Base-by-base conservation (phyloP, 2,113 vertebrate species). In the Grammomys dolichurus region DNA sequence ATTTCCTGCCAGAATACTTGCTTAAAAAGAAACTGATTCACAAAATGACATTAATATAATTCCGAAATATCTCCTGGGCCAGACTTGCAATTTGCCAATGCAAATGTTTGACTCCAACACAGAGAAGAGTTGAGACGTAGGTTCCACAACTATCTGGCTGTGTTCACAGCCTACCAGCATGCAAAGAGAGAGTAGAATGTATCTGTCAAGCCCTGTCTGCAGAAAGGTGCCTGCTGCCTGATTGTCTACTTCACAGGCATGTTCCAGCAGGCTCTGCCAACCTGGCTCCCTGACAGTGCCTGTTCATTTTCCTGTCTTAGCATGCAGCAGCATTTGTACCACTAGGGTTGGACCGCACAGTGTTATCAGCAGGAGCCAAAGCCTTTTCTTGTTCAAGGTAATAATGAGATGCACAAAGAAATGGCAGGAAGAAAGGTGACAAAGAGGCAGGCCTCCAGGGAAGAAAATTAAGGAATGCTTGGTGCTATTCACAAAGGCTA, bases 291-390 rank as follows among this genome's bases (percentile, higher is more conserved):
- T 94, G 86, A 96, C 93, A 97, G 78, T 0, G 40, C 28, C 87
- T 97, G 94, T 93, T 93, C 63, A 60, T 97, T 96, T 94, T 92
- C 93, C 97, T 93, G 97, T 92, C 89, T 14, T 40, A 91, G 91
- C 67, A 95, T 94, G 92, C 75, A 7, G 20, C 0, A 22, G 96
- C 94, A 93, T 95, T 86, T 96, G 94, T 43, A 92, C 46, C 63
- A 87, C 40, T 69, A 91, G 19, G 86, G 63, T 56, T 96, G 92
- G 95, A 96, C 60, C 19, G 5, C 36, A 72, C 24, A 69, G 69
- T 72, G 75, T 90, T 97, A 97, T 98, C 96, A 97, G 94, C n/a
- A 0, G 60, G 95, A 97, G 93, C 19, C 43, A 95, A 97, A 96
- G 24, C 5, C 93, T 92, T 96, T 97, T 81, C 48, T 87, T 97